A percentile compares a stretch with the other conserved stretches of the same genome.
phyloP scores from a whole-genome alignment of 2,113 vertebrate species.

The Bothrops jararaca region DNA sequence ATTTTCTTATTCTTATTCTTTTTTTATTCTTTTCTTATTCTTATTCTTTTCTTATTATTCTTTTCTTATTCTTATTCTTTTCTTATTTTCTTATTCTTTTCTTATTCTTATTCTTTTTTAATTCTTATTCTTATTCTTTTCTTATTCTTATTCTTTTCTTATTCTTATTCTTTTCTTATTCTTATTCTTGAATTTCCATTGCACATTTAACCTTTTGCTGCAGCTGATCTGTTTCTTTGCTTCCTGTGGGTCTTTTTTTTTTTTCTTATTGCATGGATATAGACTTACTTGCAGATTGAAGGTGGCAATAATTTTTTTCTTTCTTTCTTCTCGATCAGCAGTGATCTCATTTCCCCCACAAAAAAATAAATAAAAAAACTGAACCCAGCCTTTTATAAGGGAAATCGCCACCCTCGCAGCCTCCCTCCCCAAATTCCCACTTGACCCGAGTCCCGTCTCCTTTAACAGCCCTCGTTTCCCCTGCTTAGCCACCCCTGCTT shows the following conservation, averaged over 20 bases:
- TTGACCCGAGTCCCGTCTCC: not conserved
- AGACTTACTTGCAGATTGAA: not conserved
- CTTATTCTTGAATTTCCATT: no score
- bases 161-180: no score
- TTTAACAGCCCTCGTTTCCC: not conserved
- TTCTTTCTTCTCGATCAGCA: not conserved
- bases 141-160: no score
- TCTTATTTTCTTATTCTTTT: no score
- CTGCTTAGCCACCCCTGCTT: not conserved
- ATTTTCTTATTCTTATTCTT: no score
- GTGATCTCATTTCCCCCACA: not conserved
- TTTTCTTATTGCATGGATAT: not conserved
- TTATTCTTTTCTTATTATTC: no score
- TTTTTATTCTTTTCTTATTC: no score
- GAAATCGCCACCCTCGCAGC: no score
- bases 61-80: no score
- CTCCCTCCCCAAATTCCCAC: not conserved
- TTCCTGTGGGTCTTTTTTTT: not conserved
- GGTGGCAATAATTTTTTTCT: not conserved
- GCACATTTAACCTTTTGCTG: not conserved
- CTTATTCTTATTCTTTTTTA: no score
- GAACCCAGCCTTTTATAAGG: not conserved
- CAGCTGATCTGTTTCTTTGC: not conserved
- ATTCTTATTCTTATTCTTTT: no score
- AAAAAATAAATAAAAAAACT: not conserved